A percentile compares a stretch with the other conserved stretches of the same genome.
phyloP scores from a whole-genome alignment of 2,888 invertebrate species.

The Choristoneura rosaceana region DNA sequence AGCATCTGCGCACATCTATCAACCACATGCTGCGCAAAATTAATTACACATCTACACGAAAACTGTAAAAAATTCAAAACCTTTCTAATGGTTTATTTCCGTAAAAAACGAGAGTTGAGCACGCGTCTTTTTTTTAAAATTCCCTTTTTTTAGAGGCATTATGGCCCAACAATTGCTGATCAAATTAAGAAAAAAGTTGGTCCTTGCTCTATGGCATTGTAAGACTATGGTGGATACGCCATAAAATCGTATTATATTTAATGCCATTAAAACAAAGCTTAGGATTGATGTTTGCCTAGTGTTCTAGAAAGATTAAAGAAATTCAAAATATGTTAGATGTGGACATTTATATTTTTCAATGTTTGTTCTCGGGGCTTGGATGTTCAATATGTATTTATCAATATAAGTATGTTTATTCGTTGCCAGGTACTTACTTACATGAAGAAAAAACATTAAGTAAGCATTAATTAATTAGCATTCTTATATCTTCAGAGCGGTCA shows the following conservation, averaged over 20 bases:
- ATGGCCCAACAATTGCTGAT: constrained; percentile 77
- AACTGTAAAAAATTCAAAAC: constrained; percentile 62
- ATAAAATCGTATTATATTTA: not conserved
- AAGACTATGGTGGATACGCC: constrained; percentile 59
- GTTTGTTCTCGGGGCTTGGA: too few relatives aligned
- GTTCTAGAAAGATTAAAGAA: too few relatives aligned
- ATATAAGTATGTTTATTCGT: too few relatives aligned
- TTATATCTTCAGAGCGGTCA: too few relatives aligned
- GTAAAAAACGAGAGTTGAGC: constrained; percentile 78
- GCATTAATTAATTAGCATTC: too few relatives aligned
- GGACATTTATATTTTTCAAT: too few relatives aligned
- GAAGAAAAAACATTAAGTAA: too few relatives aligned
- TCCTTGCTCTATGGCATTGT: constrained; percentile 43
- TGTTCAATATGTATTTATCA: too few relatives aligned
- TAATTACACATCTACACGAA: constrained; percentile 70
- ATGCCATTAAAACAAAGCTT: too few relatives aligned
- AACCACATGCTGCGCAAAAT: constrained; percentile 72
- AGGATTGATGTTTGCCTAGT: too few relatives aligned
- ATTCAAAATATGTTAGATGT: too few relatives aligned
- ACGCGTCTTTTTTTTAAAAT: constrained; percentile 75
- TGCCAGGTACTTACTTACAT: too few relatives aligned
- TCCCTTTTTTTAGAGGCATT: constrained; percentile 58
- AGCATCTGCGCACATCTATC: constrained; percentile 63
- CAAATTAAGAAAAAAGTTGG: constrained; percentile 76
- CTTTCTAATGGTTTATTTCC: constrained; percentile 64